Evolutionary conservation across 2,888 invertebrate genomes (phyloP).

Genomic region (Argynnis bischoffii): DNA sequence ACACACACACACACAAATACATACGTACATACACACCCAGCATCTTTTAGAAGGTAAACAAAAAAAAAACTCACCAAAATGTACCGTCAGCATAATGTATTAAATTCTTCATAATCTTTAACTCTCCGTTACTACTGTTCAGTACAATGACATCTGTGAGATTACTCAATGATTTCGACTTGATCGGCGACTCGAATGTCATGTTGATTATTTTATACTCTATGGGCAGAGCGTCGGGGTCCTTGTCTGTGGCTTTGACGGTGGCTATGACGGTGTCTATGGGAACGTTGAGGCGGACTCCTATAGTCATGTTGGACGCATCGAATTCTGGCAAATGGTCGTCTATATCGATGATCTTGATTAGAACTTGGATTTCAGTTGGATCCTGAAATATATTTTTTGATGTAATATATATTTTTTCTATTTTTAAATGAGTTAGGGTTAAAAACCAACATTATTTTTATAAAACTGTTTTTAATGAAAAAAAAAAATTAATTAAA

Average conservation of each 20-base stretch:
- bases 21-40: too few relatives aligned
- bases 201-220: slow-evolving; percentile 84
- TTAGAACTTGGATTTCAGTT: slow-evolving; percentile 85
- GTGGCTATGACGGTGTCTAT: slow-evolving; percentile 87
- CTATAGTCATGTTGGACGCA: slow-evolving; percentile 84
- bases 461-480: too few relatives aligned
- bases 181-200: slow-evolving; percentile 80
- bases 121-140: slow-evolving; percentile 86
- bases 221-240: slow-evolving; percentile 85
- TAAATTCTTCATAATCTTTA: slow-evolving; percentile 86
- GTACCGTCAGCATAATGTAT: slow-evolving; percentile 85
- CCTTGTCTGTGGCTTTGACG: slow-evolving; percentile 85
- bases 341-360: slow-evolving; percentile 87
- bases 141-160: slow-evolving; percentile 83
- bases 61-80: slow-evolving; percentile 73
- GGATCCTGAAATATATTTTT: slow-evolving; percentile 79
- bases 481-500: too few relatives aligned
- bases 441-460: neutral
- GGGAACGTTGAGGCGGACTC: slow-evolving; percentile 88
- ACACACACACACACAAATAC: too few relatives aligned
- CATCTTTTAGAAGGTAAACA: neutral
- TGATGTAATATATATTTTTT: too few relatives aligned
- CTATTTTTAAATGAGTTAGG: neutral
- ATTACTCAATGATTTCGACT: slow-evolving; percentile 67
- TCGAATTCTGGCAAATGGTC: slow-evolving; percentile 88